phyloP scores from a whole-genome alignment of 1,140 invertebrate species.

The Aleiodes sp. region DNA sequence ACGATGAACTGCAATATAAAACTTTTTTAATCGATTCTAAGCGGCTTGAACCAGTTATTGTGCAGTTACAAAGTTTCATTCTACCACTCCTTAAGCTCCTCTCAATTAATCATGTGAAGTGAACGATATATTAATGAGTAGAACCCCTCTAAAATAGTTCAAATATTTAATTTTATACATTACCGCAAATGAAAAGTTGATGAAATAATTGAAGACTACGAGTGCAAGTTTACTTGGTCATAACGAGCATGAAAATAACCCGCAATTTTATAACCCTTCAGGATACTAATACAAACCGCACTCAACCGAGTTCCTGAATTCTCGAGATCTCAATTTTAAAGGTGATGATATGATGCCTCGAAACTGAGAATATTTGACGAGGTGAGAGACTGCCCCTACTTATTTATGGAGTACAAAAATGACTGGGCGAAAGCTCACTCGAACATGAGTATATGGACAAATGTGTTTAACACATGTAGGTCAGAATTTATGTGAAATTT shows the following conservation, averaged over 20 bases:
- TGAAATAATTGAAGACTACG: no score
- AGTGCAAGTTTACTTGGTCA: no score
- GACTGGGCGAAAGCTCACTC: conserved; percentile 6
- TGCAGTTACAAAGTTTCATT: no score
- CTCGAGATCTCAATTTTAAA: neutral
- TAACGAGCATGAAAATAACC: neutral
- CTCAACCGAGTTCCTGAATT: neutral
- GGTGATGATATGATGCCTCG: neutral
- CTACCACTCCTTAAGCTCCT: no score
- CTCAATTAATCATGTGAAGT: no score
- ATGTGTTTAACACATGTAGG: conserved; percentile 39
- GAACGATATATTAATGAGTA: no score
- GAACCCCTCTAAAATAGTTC: no score
- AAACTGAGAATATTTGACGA: neutral
- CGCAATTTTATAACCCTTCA: neutral
- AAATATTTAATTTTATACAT: no score
- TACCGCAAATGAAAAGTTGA: no score
- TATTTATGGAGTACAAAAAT: neutral
- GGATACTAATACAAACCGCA: neutral
- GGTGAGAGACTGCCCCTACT: neutral
- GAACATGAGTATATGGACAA: neutral
- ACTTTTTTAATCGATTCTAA: no score
- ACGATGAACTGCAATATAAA: no score
- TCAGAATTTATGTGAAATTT: conserved; percentile 46
- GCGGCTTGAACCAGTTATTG: no score